A percentile compares a stretch with the other conserved stretches of the same genome.
phyloP scores from a whole-genome alignment of 2,113 vertebrate genomes.

The Ceyx melanurus region DNA sequence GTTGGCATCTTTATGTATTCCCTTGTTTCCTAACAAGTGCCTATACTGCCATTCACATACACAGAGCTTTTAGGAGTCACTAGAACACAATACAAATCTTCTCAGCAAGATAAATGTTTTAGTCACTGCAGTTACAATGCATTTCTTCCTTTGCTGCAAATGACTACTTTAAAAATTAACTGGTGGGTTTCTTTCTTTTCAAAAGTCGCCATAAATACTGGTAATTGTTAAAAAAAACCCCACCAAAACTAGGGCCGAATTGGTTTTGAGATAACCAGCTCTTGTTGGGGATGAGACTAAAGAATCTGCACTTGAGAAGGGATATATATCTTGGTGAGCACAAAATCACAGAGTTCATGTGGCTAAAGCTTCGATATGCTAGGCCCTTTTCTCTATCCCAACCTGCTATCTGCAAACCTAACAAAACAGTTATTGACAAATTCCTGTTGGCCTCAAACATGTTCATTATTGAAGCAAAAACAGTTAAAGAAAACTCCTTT shows the following conservation, averaged over 20 bases:
- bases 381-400: background rate
- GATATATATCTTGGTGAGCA: fast-evolving
- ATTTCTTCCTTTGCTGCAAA: background rate
- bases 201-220: background rate
- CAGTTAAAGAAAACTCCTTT: background rate
- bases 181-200: background rate
- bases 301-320: background rate
- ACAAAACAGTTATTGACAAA: background rate
- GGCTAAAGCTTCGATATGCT: too few species aligned
- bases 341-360: background rate
- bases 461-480: background rate
- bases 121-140: background rate
- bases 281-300: background rate
- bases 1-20: background rate
- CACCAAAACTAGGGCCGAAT: background rate
- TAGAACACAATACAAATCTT: background rate
- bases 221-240: background rate
- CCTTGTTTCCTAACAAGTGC: background rate
- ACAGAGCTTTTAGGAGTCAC: background rate
- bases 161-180: background rate
- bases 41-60: background rate
- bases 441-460: background rate
- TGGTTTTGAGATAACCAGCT: background rate
- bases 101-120: background rate
- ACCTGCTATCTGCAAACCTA: background rate